Base-by-base conservation (phyloP, 2,888 invertebrate genomes). In the Andrena fulva region DNA sequence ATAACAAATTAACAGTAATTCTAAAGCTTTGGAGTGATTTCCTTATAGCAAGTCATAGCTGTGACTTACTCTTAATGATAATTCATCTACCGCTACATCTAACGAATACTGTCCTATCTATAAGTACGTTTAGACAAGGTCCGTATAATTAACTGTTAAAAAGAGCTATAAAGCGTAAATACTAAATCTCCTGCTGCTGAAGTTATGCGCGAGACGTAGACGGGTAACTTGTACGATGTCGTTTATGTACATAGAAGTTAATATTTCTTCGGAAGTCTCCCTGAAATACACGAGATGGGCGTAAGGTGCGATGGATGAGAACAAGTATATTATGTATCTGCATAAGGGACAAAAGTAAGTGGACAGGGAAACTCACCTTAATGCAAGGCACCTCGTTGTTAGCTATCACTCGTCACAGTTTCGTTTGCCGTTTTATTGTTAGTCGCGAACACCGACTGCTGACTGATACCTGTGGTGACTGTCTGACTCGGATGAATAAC, bases 21-120 rank as follows among this genome's bases (percentile, higher is more conserved):
- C 92, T 92, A 93, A 92, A 92, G 90, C 93, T 93, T 93, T 93
- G 93, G 93, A 93, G 91, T 89, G 90, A 89, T 90, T 88, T 89
- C 87, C 89, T 91, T 85, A 86, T 88, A 42, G 42, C 42, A 42
- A 42, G 42, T 42, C 42, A 4, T 42, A 86, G 86, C 84, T 90
- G 88, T 85, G 86, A 89, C 89, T 89, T 88, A 87, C 79, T 62
- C 68, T 67, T 86, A 89, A 29, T 77, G 71, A 87, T 88, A 89
- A 85, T 80, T 79, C 79, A 77, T 70, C 72, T 85, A 87, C 67
- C 74, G 78, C 85, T 91, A 91, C 80, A 78, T 80, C 89, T 93
- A 92, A 82, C 86, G 90, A 91, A 93, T 93, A 93, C 93, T 93
- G 93, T 91, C 92, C 90, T 93, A 92, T 92, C 88, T 91, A 92